Evolutionary conservation across 2,888 invertebrate species (phyloP).

Genomic region (Drosophila longiperda): DNA sequence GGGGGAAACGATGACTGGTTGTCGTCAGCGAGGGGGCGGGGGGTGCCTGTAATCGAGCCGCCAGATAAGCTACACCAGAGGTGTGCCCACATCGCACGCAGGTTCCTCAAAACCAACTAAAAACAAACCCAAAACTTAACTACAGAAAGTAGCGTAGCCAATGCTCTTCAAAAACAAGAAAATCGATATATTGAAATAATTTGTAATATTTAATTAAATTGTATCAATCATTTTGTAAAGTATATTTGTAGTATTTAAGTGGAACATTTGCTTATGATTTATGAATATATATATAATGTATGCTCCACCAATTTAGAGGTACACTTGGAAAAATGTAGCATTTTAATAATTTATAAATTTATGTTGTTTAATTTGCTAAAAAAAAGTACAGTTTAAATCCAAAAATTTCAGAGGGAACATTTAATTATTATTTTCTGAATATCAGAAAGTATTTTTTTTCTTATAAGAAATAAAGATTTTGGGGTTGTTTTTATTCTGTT

Average conservation of each 20-base stretch:
- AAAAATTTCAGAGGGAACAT: neutral
- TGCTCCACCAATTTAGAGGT: neutral
- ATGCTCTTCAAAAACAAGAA: conserved; percentile 20
- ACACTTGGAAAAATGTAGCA: neutral
- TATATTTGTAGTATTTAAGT: neutral
- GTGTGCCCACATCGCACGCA: conserved; percentile 34
- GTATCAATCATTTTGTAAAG: neutral
- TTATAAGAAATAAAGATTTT: neutral
- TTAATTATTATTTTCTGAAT: neutral
- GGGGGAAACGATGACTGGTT: conserved; percentile 1
- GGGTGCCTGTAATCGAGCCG: conserved; percentile 11
- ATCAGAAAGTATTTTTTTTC: neutral
- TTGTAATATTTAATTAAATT: neutral
- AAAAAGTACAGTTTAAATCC: neutral
- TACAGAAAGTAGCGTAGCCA: conserved; percentile 12
- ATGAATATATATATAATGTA: neutral
- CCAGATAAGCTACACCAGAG: conserved; percentile 46
- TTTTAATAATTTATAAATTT: no score
- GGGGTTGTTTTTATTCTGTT: no score
- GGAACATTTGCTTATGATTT: neutral
- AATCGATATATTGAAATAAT: neutral
- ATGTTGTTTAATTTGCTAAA: neutral
- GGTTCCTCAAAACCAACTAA: conserved; percentile 17
- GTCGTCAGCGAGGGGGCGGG: neutral
- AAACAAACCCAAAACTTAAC: conserved; percentile 23